Evolutionary conservation across 2,113 vertebrate species (phyloP).

Genomic region (Carassius carassius): DNA sequence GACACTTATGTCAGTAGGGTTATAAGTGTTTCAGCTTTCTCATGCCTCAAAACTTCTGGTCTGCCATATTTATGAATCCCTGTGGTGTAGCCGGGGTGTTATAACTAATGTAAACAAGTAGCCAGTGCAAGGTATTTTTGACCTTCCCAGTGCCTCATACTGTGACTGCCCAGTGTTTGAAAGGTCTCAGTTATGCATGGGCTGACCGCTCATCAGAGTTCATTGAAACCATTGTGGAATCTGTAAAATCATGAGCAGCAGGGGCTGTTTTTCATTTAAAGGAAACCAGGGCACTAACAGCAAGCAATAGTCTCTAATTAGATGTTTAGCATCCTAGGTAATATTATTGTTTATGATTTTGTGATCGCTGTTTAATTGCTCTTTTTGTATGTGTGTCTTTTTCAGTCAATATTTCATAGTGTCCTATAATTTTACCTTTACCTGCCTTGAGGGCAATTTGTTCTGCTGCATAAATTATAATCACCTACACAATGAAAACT

Average conservation of each 20-base stretch:
- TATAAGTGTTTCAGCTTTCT: slow-evolving; percentile 16
- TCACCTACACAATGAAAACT: background rate
- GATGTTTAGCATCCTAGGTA: background rate
- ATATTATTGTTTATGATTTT: background rate
- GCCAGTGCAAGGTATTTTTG: slow-evolving; percentile 1
- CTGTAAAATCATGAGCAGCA: slow-evolving; percentile 33
- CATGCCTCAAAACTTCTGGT: background rate
- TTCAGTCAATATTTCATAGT: background rate
- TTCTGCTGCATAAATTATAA: background rate
- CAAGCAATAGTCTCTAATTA: background rate
- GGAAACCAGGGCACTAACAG: background rate
- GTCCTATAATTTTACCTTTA: too few relatives aligned
- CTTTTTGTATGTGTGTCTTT: background rate
- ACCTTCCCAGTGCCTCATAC: slow-evolving; percentile 20
- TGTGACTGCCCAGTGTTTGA: slow-evolving; percentile 15
- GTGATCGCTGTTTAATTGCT: background rate
- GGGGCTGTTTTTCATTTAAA: slow-evolving; percentile 32
- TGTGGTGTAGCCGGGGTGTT: background rate
- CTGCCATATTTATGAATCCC: slow-evolving; percentile 1
- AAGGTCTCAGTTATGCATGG: slow-evolving; percentile 3
- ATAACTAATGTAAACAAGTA: slow-evolving; percentile 46
- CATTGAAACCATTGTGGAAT: slow-evolving; percentile 32
- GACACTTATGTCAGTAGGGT: background rate
- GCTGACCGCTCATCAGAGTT: slow-evolving; percentile 21
- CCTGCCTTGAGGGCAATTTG: too few relatives aligned